Evolutionary conservation across 2,113 vertebrate genomes (phyloP).

Genomic region (Ammodytes dubius): DNA sequence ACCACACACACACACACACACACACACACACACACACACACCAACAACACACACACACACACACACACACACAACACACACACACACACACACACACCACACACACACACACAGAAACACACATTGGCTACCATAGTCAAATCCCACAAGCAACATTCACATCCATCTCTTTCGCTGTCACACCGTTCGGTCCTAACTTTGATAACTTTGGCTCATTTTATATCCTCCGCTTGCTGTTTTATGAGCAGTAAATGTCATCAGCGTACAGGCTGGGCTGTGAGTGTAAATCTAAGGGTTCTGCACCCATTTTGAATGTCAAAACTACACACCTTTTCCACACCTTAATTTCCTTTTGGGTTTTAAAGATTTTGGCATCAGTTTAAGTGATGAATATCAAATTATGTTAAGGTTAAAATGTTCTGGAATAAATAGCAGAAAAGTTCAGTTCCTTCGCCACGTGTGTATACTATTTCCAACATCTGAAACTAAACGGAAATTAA

Average conservation of each 20-base stretch:
- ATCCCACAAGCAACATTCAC: conserved; percentile 20
- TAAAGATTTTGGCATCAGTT: not conserved
- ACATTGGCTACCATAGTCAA: not conserved
- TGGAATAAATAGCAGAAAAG: not conserved
- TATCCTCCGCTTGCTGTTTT: conserved; percentile 11
- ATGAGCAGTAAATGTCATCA: conserved; percentile 48
- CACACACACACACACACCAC: too few relatives aligned
- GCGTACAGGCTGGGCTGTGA: not conserved
- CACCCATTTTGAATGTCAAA: conserved; percentile 43
- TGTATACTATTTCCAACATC: not conserved
- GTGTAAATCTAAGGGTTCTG: conserved; percentile 27
- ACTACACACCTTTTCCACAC: not conserved
- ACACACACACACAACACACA: too few relatives aligned
- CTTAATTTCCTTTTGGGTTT: not conserved
- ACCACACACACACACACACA: too few relatives aligned
- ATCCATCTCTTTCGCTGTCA: conserved; percentile 33
- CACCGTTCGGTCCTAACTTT: conserved; percentile 47
- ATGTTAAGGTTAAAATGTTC: not conserved
- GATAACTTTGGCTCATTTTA: conserved; percentile 33
- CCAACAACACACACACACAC: too few relatives aligned
- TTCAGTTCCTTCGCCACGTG: not conserved
- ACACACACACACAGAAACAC: conserved; percentile 1
- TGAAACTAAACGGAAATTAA: not conserved
- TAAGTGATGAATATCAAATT: conserved; percentile 1
- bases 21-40: too few relatives aligned